Evolutionary conservation across 1,140 invertebrate genomes (phyloP).

Genomic region (Teleogryllus occipitalis): DNA sequence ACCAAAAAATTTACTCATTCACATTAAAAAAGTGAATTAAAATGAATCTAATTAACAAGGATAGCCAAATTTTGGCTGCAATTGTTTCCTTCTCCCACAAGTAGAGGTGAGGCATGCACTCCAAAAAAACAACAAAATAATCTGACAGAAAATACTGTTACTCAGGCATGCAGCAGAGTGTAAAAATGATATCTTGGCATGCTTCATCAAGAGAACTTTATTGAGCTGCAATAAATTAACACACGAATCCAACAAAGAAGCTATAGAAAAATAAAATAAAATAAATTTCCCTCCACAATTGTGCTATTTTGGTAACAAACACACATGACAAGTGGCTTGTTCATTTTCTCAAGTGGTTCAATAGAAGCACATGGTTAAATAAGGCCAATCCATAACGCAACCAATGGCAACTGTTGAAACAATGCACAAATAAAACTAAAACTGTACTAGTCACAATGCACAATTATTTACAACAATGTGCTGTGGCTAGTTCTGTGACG

Average conservation of each 20-base stretch:
- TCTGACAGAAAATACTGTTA: not conserved
- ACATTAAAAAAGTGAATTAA: too few species aligned
- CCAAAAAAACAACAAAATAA: not conserved
- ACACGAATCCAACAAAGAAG: not conserved
- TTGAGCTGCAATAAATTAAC: not conserved
- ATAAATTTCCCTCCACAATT: not conserved
- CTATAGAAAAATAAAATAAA: not conserved
- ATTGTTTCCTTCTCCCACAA: not conserved
- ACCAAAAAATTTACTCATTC: too few species aligned
- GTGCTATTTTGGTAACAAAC: not conserved
- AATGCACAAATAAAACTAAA: not conserved
- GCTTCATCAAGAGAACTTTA: not conserved
- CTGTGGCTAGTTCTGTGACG: not conserved
- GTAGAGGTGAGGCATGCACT: not conserved
- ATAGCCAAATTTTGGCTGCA: not conserved
- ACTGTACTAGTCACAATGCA: not conserved
- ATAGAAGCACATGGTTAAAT: not conserved
- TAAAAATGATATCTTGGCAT: not conserved
- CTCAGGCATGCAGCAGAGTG: not conserved
- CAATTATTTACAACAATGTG: conserved; percentile 1
- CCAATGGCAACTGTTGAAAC: not conserved
- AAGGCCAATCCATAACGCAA: conserved; percentile 1
- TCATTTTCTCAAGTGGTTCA: not conserved
- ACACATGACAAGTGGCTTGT: not conserved
- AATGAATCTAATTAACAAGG: too few species aligned